These are phyloP conservation scores for Motacilla tschutschensis DNA, from an alignment of 2,113 vertebrate genomes.

Conservation along the genomic window DNA sequence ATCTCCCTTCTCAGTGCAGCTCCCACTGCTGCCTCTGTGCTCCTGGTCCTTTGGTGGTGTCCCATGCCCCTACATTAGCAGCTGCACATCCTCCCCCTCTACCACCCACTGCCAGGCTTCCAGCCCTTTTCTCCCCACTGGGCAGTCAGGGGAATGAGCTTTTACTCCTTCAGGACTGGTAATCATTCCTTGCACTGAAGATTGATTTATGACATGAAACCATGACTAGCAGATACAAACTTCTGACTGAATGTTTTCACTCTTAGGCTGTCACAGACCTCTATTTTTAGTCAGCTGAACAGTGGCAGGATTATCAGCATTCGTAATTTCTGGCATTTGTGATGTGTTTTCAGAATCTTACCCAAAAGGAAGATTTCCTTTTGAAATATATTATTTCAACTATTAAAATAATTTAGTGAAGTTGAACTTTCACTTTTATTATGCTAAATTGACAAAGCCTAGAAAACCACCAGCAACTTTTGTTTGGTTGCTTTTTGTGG, in stretches of 20 bases:
- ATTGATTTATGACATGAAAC: neutral
- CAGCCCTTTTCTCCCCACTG: rapidly evolving
- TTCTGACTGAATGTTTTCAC: neutral
- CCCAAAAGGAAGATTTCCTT: neutral
- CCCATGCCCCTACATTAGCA: neutral
- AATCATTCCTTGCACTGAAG: neutral
- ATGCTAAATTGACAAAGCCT: neutral
- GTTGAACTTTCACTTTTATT: neutral
- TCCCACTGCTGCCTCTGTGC: neutral
- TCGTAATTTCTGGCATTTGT: neutral
- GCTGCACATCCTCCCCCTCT: neutral
- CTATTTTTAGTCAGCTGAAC: conserved; percentile 24
- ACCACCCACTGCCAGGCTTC: neutral
- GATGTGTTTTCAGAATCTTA: neutral
- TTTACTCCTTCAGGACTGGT: neutral
- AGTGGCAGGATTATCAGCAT: neutral
- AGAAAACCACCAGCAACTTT: neutral
- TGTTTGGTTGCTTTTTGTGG: neutral
- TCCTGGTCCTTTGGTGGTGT: neutral
- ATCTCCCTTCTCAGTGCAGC: neutral
- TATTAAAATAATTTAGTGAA: neutral
- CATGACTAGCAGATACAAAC: conserved; percentile 9
- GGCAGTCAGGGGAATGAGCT: neutral
- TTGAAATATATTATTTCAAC: neutral
- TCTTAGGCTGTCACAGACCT: neutral